Base-by-base conservation (phyloP, 2,888 invertebrate genomes). In the Malthinus seriepunctatus region DNA sequence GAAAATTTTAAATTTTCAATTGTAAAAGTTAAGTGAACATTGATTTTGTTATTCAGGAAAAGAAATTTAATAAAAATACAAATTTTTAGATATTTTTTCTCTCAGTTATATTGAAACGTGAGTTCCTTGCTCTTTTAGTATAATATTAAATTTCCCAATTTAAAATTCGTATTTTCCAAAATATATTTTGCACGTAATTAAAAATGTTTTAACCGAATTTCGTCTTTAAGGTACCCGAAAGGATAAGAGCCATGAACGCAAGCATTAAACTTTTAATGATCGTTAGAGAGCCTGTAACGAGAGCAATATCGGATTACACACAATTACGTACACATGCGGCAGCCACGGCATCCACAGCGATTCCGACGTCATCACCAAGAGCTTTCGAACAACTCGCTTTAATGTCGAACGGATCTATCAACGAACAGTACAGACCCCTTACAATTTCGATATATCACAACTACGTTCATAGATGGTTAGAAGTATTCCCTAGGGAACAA, bases 261-360 rank as follows among this genome's bases (percentile, higher is more conserved):
- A 90, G 91, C 74, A 89, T 96, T 61, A 92, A 95, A 71, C 82
- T 99, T 58, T 85, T 98, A 63, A 83, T 98, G 68, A 95, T 98
- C 72, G 93, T 99, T 14, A 86, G 98, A 9, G 95, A 99, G 78
- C 98, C 98, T 2, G 95, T 97, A 53, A 94, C 93, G 11, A 84
- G 98, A 54, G 93, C 96, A 50, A 93, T 99, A 72, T 97, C 97
- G 9, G 98, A 98, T 83, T 97, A 96, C 81, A 93, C 95, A 12
- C 97, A 97, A 79, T 83, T 96, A 69, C 86, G 91, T 63, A 91
- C 90, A 69, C 90, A 92, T 73, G 89, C 91, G 15, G 88, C 90
- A 34, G 88, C 91, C 1, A 88, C 89, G 8, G 86, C 87, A 63
- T 86, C 90, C 4, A 81, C 84, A 51, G 75, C 79, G 11, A 74